Base-by-base conservation (phyloP, 2,888 invertebrate species). In the Noctuana brunneofusca region DNA sequence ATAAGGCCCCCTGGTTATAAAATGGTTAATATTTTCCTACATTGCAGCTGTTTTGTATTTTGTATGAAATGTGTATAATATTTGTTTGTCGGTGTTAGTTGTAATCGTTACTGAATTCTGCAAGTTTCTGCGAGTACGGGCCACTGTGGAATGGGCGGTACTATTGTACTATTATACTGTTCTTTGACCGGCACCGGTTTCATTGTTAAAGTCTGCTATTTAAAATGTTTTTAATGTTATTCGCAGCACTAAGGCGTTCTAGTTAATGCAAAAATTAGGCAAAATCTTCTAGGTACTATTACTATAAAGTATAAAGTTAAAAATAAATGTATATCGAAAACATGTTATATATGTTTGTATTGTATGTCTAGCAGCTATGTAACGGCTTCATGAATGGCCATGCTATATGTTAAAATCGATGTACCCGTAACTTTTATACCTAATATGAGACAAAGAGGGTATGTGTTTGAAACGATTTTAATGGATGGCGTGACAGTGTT, bases 271-370 rank as follows among this genome's bases (percentile, higher is more conserved):
- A 66, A 75, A 66, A 67, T 74, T 78, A 82, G 77, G 76, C 73
- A 75, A 63, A 41, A 66, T 76, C 72, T 76, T 75, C 71, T 83
- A 83, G 74, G 73, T 81, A 76, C 73, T 73, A 73, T 69, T 76
- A 72, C 69, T 74, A 75, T 70, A 65, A 76, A 71, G 70, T 70
- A 73, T 75, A 76, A n/a, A n/a, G n/a, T n/a, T n/a, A n/a, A n/a
- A n/a, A 73, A 80, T 77, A 84, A 82, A 80, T 86, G 84, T 83
- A 81, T 80, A 79, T 79, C 71, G 66, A 65, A 66, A 65, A 65
- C 72, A 79, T 82, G 77, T 80, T 83, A 81, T 81, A 82, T 83
- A 85, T 76, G 81, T 84, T 83, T 82, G 75, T 82, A 79, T 73
- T 76, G 57, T 59, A 59, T 68, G 65, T 75, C 71, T 82, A 81